Evolutionary conservation across 2,888 invertebrate genomes (phyloP).

Genomic region (Drosophila subsilvestris): DNA sequence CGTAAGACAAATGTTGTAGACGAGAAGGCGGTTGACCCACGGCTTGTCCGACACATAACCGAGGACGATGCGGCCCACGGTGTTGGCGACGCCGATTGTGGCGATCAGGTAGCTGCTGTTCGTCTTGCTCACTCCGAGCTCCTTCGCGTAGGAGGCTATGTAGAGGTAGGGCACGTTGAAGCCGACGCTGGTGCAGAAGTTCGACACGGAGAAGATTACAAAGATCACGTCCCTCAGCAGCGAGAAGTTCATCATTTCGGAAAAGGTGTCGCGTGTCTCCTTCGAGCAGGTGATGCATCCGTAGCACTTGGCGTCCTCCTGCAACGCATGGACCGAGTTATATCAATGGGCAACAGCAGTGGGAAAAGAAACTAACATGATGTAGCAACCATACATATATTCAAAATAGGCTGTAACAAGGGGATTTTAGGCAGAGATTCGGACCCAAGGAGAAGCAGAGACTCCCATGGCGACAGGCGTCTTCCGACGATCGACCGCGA

Average conservation of each 20-base stretch:
- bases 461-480: no score
- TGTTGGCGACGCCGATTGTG: conserved; percentile 94
- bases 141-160: conserved; percentile 89
- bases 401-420: no score
- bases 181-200: conserved; percentile 94
- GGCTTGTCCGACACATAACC: conserved; percentile 95
- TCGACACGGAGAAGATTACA: conserved; percentile 95
- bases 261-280: conserved; percentile 89
- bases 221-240: conserved; percentile 94
- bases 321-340: background rate
- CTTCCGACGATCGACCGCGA: background rate
- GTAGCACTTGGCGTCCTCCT: conserved; percentile 84
- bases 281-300: conserved; percentile 88
- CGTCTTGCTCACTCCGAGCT: conserved; percentile 85
- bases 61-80: conserved; percentile 93
- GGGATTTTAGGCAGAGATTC: no score
- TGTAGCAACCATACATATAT: no score
- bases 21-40: conserved; percentile 94
- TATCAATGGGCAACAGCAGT: no score
- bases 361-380: background rate
- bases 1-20: conserved; percentile 95
- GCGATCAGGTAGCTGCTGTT: conserved; percentile 90
- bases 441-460: no score
- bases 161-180: conserved; percentile 97
- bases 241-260: conserved; percentile 93